Percentiles rank a stretch among this genome's conserved stretches.
phyloP scores from a whole-genome alignment of 1,140 invertebrate genomes.

The Drosophila cardini region DNA sequence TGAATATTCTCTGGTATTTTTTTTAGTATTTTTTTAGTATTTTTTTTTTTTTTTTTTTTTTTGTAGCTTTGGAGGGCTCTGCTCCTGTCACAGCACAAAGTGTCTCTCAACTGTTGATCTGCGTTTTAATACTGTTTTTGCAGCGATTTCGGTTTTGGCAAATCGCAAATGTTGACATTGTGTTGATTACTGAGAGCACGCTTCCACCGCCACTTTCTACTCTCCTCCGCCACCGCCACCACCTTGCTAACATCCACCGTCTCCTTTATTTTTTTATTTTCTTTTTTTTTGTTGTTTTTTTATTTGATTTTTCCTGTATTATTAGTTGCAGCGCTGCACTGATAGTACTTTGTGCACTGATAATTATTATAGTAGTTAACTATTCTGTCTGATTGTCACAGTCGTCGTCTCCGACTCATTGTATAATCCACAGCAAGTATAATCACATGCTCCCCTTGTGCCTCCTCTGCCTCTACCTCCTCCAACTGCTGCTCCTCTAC shows the following conservation, averaged over 20 bases:
- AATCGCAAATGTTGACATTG: slow-evolving; percentile 55
- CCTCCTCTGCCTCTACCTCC: slow-evolving; percentile 16
- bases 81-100: slow-evolving; percentile 28
- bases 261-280: too few relatives aligned
- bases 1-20: slow-evolving; percentile 5
- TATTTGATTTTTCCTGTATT: not conserved
- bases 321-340: slow-evolving; percentile 52
- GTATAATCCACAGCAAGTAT: slow-evolving; percentile 49
- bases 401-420: slow-evolving; percentile 35
- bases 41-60: not conserved
- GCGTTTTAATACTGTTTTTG: slow-evolving; percentile 50
- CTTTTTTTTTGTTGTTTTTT: too few relatives aligned
- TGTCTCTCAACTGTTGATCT: slow-evolving; percentile 52
- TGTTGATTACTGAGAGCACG: slow-evolving; percentile 40
- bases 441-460: slow-evolving; percentile 31
- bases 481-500: not conserved
- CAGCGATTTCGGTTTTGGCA: slow-evolving; percentile 34
- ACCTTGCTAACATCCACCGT: not conserved
- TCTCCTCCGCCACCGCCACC: not conserved
- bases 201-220: slow-evolving; percentile 17
- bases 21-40: not conserved
- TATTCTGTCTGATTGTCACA: slow-evolving; percentile 36
- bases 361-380: slow-evolving; percentile 60
- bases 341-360: slow-evolving; percentile 73
- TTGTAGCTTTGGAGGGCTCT: slow-evolving; percentile 7